phyloP scores from a whole-genome alignment of 2,888 invertebrate genomes.

The Orthonevra nobilis region DNA sequence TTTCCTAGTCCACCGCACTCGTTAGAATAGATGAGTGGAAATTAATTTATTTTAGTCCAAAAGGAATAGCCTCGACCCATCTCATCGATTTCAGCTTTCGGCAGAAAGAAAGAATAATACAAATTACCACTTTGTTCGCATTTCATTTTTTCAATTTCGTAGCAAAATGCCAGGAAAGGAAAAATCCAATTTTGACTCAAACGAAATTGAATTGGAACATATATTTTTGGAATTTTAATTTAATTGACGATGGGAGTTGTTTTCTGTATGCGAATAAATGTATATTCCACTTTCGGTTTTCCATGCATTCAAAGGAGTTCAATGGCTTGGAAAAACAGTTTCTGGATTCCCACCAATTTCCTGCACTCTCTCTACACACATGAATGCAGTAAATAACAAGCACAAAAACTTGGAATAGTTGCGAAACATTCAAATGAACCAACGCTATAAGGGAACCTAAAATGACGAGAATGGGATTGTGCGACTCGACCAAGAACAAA shows the following conservation, averaged over 20 bases:
- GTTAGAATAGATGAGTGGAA: constrained; percentile 6
- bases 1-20: not conserved
- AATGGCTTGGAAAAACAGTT: constrained; percentile 41
- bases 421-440: constrained; percentile 36
- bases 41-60: constrained; percentile 3
- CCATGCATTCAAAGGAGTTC: constrained; percentile 27
- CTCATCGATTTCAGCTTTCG: no score
- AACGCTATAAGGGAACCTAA: no score
- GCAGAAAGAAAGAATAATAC: not conserved
- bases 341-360: constrained; percentile 41
- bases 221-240: constrained; percentile 1
- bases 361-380: constrained; percentile 9
- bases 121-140: not conserved
- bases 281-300: not conserved
- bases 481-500: constrained; percentile 32
- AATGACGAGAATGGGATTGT: not conserved
- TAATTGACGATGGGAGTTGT: not conserved
- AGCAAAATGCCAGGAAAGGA: not conserved
- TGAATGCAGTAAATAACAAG: constrained; percentile 33
- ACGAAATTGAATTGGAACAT: constrained; percentile 22
- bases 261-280: not conserved
- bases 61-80: not conserved
- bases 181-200: not conserved
- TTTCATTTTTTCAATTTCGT: not conserved
- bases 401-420: constrained; percentile 5